Conservation (phyloP, 1,140 invertebrate genomes). For the Heliconius himera region DNA sequence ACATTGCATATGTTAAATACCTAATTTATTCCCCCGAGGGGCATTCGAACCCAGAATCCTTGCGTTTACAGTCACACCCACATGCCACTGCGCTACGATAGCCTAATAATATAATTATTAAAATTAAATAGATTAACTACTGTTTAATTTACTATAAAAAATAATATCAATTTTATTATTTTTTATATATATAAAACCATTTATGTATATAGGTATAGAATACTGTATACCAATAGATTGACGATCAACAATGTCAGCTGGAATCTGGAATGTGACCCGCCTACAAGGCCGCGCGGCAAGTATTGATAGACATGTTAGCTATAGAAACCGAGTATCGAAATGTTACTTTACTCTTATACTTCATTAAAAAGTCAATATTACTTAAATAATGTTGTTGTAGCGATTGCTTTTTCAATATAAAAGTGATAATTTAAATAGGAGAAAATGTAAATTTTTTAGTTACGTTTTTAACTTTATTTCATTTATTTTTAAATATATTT, state of each 20-base stretch:
- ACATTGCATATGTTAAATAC: no score
- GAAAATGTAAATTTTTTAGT: no score
- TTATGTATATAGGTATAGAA: not conserved
- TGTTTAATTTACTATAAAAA: not conserved
- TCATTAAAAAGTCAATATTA: not conserved
- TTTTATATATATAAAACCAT: not conserved
- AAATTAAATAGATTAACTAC: not conserved
- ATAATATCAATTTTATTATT: not conserved
- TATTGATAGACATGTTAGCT: conserved; percentile 39
- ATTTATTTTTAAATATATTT: no score
- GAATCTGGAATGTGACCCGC: conserved; percentile 75
- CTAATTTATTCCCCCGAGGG: no score
- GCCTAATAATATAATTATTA: not conserved
- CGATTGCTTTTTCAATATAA: no score
- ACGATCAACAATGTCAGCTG: conserved; percentile 70
- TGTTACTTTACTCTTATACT: not conserved
- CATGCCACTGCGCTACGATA: no score
- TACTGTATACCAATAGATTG: conserved; percentile 38
- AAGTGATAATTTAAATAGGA: no score
- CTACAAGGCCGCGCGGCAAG: conserved; percentile 67
- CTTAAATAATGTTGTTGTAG: not conserved
- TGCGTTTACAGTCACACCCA: no score
- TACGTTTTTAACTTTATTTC: no score
- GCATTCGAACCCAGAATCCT: no score
- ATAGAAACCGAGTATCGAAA: conserved; percentile 10